Base-by-base conservation (phyloP, 1,140 invertebrate genomes). In the Calosoma granatense region DNA sequence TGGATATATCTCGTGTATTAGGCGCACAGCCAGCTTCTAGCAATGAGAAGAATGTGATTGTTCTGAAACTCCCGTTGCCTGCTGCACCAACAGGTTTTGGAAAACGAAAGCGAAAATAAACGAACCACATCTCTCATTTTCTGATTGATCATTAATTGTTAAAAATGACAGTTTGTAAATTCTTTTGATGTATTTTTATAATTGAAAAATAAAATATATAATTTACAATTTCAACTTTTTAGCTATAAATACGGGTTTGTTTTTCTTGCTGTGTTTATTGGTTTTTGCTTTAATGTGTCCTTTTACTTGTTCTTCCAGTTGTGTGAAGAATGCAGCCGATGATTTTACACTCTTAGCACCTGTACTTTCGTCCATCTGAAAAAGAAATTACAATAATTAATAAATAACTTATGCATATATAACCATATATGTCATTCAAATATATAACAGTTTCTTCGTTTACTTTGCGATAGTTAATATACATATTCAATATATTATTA, bases 281-380 rank as follows among this genome's bases (percentile, higher is more conserved):
- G 56, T 52, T 63, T 78, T 78, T n/a, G 63, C 60, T 56, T 76
- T 76, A 52, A 79, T 73, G 22, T 74, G 67, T 57, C 58, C 73
- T n/a, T 71, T 66, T 2, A 82, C 78, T 72, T 88, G 77, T 64
- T 92, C 85, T 72, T 92, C 87, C 9, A 94, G 71, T 66, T 88
- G 81, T 53, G 77, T 79, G 70, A 93, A 94, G 78, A 93, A 92
- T 2, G 85, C 79, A 64, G 82, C 86, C 0, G 90, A 92, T 1
- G 87, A 89, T 70, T 88, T 90, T 0, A 88, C 64, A 14, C 78
- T 71, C 64, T 81, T 84, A 11, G 76, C 70, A 55, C 74, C 71
- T 23, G 71, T 61, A 1, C 68, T 64, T 39, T 76, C 71, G 36
- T 79, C 74, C 61, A 79, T 72, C 72, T 78, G 65, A n/a, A 70